Evolutionary conservation across 2,888 invertebrate genomes (phyloP).

Genomic region (Amitus sp.): DNA sequence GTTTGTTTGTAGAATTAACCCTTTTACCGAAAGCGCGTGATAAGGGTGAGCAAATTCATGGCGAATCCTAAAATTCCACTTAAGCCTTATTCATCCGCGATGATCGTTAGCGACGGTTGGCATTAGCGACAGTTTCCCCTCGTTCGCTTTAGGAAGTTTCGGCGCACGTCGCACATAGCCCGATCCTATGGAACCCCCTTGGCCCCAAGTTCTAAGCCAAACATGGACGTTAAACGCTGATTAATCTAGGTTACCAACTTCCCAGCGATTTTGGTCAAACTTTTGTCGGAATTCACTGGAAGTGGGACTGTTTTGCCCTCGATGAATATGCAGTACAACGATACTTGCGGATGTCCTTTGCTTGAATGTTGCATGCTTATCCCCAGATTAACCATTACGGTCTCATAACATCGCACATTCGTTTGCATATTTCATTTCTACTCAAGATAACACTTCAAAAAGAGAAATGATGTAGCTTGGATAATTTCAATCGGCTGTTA

Average conservation of each 20-base stretch:
- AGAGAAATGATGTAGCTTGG: too few relatives aligned
- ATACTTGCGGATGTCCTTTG: not conserved
- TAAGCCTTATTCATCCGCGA: slow-evolving; percentile 36
- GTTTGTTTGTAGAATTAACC: too few relatives aligned
- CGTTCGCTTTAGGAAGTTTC: slow-evolving; percentile 45
- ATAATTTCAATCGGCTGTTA: too few relatives aligned
- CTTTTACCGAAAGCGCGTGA: slow-evolving; percentile 6
- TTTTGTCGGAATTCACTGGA: slow-evolving; percentile 33
- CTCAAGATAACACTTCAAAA: too few relatives aligned
- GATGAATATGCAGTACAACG: slow-evolving; percentile 3
- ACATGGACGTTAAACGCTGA: slow-evolving; percentile 52
- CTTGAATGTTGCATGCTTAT: too few relatives aligned
- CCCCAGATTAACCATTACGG: too few relatives aligned
- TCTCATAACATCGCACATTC: too few relatives aligned
- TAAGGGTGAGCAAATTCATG: slow-evolving; percentile 30
- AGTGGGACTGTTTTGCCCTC: slow-evolving; percentile 21
- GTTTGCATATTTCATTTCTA: too few relatives aligned
- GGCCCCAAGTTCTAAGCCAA: slow-evolving; percentile 47
- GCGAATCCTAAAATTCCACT: slow-evolving; percentile 39
- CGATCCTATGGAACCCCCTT: slow-evolving; percentile 49
- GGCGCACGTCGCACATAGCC: slow-evolving; percentile 41
- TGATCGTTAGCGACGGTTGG: slow-evolving; percentile 54
- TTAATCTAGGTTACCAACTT: slow-evolving; percentile 46
- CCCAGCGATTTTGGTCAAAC: slow-evolving; percentile 41
- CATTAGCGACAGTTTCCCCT: slow-evolving; percentile 49